Conservation (phyloP, 53 echinoderm and acorn worm species). For the Mesocentrotus franciscanus region DNA sequence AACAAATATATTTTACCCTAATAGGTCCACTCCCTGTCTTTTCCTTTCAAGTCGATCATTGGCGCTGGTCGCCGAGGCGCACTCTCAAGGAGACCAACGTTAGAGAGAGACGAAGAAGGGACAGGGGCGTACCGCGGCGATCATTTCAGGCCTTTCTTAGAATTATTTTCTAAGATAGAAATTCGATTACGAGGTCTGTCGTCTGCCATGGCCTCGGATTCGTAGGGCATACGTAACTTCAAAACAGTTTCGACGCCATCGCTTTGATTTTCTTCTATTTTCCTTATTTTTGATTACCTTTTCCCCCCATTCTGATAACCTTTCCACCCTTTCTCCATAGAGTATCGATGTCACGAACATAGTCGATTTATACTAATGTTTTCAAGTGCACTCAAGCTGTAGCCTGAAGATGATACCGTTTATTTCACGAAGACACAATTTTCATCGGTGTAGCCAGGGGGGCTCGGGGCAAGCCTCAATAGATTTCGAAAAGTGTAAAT, state of each 20-base stretch:
- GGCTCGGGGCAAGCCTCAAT: neutral
- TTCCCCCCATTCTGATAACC: neutral
- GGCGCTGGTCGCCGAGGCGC: slow-evolving; percentile 8
- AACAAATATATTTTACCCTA: slow-evolving; percentile 24
- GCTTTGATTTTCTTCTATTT: neutral
- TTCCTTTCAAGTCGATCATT: slow-evolving; percentile 9
- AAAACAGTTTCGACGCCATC: slow-evolving; percentile 26
- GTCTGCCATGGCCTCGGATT: neutral
- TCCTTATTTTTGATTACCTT: neutral
- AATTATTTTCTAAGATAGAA: neutral
- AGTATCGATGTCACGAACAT: neutral
- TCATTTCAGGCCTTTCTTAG: neutral
- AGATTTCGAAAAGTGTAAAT: neutral
- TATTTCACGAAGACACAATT: neutral
- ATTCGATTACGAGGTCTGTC: slow-evolving; percentile 10
- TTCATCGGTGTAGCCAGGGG: neutral
- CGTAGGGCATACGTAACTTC: neutral
- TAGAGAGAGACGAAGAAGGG: neutral
- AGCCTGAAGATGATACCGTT: neutral
- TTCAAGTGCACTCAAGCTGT: neutral
- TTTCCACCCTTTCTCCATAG: neutral
- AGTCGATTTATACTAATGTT: neutral
- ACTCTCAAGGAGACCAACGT: neutral
- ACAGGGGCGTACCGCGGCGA: neutral
- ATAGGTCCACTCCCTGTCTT: slow-evolving; percentile 11